Base-by-base conservation (phyloP, 2,113 vertebrate species). In the Brienomyrus longianalis region DNA sequence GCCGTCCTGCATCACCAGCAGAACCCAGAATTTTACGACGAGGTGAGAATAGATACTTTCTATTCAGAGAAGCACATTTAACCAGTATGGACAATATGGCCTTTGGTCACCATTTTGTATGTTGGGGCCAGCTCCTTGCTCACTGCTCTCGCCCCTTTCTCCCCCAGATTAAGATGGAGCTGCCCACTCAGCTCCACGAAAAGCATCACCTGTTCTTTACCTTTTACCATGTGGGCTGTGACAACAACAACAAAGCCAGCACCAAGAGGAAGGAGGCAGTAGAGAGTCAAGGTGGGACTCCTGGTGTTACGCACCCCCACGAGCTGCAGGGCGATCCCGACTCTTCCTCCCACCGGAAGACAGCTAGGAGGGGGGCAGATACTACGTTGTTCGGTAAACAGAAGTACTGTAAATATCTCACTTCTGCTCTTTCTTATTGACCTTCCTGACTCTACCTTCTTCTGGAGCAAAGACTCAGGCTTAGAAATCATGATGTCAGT, bases 11-110 rank as follows among this genome's bases (percentile, higher is more conserved):
- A 99, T 94, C 98, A 99, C 91, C 98, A 99, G 86, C 98, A 99
- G 94, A 99, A 98, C 94, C 98, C 98, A 8, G 98, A 99, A 93
- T 99, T 99, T 94, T 99, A 99, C 89, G 97, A 99, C 90, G 98
- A 99, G 97, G 98, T 99, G 92, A 96, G 92, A 45, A 83, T 7
- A 45, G 43, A 19, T 39, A 4, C 39, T 83, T 83, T 23, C 27
- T 83, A 45, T 2, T 83, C 35, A 45, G 77, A 83, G 31, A 45
- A 45, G 19, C 39, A 6, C 0, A 1, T 3, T 13, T 13, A 13
- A 31, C 1, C 62, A 11, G n/a, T 31, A 39, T 45, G 77, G 31
- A 83, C 39, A 83, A 43, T 21, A 45, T 83, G 77, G 5, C 2
- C 39, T 43, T 45, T 45, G 77, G 45, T 45, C 17, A 10, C 10